These are phyloP conservation scores for Drosophila guanche DNA, from an alignment of 1,140 invertebrate species.

Conservation along the genomic window DNA sequence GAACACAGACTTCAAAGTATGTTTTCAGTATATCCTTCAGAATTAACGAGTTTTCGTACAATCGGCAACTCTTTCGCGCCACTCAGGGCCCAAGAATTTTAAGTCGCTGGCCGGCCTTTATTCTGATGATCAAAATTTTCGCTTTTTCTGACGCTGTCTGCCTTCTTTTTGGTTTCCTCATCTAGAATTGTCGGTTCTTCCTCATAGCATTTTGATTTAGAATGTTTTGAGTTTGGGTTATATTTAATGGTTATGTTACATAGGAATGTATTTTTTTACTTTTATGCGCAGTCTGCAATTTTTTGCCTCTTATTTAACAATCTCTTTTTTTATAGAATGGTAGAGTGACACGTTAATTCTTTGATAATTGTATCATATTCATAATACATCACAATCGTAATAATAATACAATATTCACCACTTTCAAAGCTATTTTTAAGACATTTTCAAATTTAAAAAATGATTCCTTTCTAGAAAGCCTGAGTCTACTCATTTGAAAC, in stretches of 20 bases:
- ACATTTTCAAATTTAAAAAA: too few species aligned
- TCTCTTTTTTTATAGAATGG: too few species aligned
- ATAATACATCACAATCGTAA: too few species aligned
- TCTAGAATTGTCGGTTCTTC: constrained; percentile 20
- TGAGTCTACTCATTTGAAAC: too few species aligned
- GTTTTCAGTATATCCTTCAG: constrained; percentile 55
- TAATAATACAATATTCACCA: too few species aligned
- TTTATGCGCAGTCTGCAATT: neutral
- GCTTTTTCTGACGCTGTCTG: constrained; percentile 24
- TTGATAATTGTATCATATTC: too few species aligned
- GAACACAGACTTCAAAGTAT: constrained; percentile 11
- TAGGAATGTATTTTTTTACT: neutral
- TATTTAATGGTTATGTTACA: neutral
- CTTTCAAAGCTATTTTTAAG: too few species aligned
- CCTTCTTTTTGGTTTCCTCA: constrained; percentile 31
- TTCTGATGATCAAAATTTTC: constrained; percentile 22
- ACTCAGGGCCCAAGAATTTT: neutral
- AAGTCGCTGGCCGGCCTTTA: neutral
- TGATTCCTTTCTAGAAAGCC: too few species aligned
- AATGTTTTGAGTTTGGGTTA: constrained; percentile 15
- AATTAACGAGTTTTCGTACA: constrained; percentile 72
- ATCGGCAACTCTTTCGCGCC: constrained; percentile 34
- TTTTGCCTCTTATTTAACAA: constrained; percentile 40
- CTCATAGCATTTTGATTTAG: constrained; percentile 36
- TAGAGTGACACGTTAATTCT: too few species aligned